Evolutionary conservation across 2,888 invertebrate genomes (phyloP).

Genomic region (Drosophila paranaensis): DNA sequence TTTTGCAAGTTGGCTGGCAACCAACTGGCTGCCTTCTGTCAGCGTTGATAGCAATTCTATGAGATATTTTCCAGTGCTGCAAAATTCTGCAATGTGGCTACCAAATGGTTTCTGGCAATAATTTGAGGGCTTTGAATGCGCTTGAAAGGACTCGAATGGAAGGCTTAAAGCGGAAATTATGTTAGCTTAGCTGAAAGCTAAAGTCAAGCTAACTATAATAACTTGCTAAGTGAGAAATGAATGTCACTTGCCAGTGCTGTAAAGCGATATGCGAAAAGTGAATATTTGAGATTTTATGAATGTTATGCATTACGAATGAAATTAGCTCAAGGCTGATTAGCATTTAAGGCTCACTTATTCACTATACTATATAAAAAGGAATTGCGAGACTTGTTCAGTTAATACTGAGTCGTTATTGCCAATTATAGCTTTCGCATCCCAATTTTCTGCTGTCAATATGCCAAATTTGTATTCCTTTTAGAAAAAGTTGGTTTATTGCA

Average conservation of each 20-base stretch:
- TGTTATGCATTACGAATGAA: neutral
- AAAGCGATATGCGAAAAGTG: neutral
- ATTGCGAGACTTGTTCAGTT: neutral
- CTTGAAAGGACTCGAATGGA: neutral
- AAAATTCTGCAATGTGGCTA: constrained; percentile 23
- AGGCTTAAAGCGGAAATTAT: constrained; percentile 5
- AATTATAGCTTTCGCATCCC: neutral
- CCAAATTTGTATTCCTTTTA: neutral
- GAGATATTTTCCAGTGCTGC: constrained; percentile 34
- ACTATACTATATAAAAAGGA: neutral
- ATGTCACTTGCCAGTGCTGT: neutral
- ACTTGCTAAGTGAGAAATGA: neutral
- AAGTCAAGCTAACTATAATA: neutral
- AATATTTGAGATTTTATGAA: neutral
- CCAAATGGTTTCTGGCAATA: constrained; percentile 27
- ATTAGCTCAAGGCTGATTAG: too few species aligned
- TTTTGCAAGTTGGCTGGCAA: constrained; percentile 58
- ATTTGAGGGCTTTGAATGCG: constrained; percentile 3
- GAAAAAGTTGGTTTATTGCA: constrained; percentile 13
- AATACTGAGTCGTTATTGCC: neutral
- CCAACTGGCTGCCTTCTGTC: constrained; percentile 61
- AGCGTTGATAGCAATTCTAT: constrained; percentile 60
- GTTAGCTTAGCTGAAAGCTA: neutral
- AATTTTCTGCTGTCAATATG: constrained; percentile 3
- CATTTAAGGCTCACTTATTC: neutral